Percentiles rank a stretch among this genome's conserved stretches.
Conservation (phyloP, 2,113 vertebrate species). For the Tetraodon nigroviridis region DNA sequence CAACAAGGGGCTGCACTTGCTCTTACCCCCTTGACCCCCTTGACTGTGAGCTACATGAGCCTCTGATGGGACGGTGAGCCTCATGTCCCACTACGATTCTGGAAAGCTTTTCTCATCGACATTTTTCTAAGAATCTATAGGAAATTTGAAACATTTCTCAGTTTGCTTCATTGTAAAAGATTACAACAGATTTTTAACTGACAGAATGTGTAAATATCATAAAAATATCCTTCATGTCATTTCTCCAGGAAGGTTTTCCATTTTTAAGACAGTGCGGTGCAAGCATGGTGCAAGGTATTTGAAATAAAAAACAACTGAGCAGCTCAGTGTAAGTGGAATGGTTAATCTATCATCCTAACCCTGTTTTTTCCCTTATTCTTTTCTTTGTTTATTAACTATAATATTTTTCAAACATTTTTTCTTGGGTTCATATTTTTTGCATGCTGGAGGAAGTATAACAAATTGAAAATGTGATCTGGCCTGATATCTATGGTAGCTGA, state of each 20-base stretch:
- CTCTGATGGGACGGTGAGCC: background rate
- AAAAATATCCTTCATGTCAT: too few relatives aligned
- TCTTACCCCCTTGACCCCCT: slow-evolving; percentile 32
- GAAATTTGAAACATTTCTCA: background rate
- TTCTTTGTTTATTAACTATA: too few relatives aligned
- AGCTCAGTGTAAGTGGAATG: slow-evolving; percentile 70
- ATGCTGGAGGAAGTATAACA: too few relatives aligned
- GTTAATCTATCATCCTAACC: slow-evolving; percentile 73
- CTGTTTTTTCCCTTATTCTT: slow-evolving; percentile 6
- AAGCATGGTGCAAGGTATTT: slow-evolving; percentile 22
- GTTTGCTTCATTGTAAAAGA: too few relatives aligned
- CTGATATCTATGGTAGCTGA: too few relatives aligned
- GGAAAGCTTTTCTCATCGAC: slow-evolving; percentile 9
- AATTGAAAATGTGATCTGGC: too few relatives aligned
- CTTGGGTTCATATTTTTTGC: too few relatives aligned
- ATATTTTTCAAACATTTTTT: too few relatives aligned
- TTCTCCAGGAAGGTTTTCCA: background rate
- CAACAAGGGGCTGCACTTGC: slow-evolving; percentile 22
- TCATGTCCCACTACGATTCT: background rate
- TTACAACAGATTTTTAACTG: too few relatives aligned
- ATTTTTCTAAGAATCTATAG: too few relatives aligned
- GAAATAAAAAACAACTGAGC: slow-evolving; percentile 69
- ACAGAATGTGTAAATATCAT: too few relatives aligned
- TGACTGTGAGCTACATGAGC: slow-evolving; percentile 15
- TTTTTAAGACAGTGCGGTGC: background rate